Conservation (phyloP, 2,113 vertebrate species). For the Forbesichthys agassizii region DNA sequence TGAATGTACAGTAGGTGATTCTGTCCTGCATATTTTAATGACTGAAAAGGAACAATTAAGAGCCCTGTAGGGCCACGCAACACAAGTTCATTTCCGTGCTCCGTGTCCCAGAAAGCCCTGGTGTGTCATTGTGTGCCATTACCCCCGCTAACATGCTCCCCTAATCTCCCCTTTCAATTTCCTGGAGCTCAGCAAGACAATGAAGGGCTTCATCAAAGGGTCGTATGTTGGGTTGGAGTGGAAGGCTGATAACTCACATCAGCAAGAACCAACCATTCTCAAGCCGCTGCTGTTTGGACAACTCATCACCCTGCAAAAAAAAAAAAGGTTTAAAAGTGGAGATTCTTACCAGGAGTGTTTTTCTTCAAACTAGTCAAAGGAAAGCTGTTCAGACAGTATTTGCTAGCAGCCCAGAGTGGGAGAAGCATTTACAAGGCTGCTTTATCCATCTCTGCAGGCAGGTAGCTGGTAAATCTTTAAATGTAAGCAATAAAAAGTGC, state of each 20-base stretch:
- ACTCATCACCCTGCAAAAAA: conserved; percentile 31
- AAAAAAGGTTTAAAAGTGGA: background rate
- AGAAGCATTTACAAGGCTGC: conserved; percentile 3
- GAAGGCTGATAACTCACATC: conserved; percentile 42
- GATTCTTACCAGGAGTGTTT: conserved; percentile 9
- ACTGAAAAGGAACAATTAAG: background rate
- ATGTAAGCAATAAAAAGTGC: background rate
- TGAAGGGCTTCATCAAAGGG: conserved; percentile 57
- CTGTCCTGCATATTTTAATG: conserved; percentile 4
- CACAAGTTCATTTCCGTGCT: conserved; percentile 64
- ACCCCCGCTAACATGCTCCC: conserved; percentile 28
- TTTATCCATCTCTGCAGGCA: conserved; percentile 1
- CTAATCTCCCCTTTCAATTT: conserved; percentile 70
- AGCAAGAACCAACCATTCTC: conserved; percentile 35
- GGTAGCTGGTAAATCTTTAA: background rate
- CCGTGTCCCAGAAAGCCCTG: conserved; percentile 51
- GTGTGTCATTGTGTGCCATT: conserved; percentile 31
- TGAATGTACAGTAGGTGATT: conserved; percentile 15
- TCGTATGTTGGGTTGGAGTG: conserved; percentile 15
- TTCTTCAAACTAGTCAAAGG: conserved; percentile 5
- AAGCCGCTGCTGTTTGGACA: conserved; percentile 24
- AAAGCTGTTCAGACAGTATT: conserved; percentile 3
- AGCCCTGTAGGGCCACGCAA: conserved; percentile 44
- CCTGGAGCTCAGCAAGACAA: conserved; percentile 69
- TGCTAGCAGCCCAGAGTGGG: background rate